Conservation (phyloP, 2,888 invertebrate species). For the Andrena minutula region DNA sequence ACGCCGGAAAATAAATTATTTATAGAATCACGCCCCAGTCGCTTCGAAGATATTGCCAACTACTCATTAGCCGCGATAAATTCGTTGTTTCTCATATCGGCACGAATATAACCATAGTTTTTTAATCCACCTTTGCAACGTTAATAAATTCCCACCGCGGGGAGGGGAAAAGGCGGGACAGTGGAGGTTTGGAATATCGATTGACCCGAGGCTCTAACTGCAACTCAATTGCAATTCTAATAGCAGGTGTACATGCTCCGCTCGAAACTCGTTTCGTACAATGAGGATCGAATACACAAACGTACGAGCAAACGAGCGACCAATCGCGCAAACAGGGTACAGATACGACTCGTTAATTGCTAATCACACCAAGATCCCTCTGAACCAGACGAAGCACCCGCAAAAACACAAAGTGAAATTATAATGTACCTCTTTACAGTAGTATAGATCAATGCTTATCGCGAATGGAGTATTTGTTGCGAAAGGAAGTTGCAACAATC, state of each 20-base stretch:
- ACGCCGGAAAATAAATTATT: conserved; percentile 28
- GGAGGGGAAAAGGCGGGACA: no score
- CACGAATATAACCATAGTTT: background rate
- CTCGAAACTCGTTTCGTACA: conserved; percentile 48
- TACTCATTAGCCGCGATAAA: no score
- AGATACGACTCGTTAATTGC: conserved; percentile 45
- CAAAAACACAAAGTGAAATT: no score
- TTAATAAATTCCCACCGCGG: conserved; percentile 50
- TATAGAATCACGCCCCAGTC: conserved; percentile 22
- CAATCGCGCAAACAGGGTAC: conserved; percentile 33
- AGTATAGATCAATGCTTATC: background rate
- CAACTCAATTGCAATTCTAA: conserved; percentile 59
- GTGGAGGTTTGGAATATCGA: conserved; percentile 40
- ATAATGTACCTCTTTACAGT: background rate
- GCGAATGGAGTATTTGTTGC: background rate
- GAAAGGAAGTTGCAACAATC: background rate
- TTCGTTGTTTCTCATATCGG: no score
- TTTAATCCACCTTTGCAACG: conserved; percentile 24
- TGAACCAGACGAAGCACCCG: background rate
- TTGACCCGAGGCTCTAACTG: conserved; percentile 27
- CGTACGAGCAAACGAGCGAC: conserved; percentile 33
- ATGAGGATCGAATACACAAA: conserved; percentile 15
- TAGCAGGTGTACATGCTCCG: conserved; percentile 34
- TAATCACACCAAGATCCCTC: conserved; percentile 18
- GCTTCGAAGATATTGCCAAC: background rate